Conservation (phyloP, 1,140 invertebrate species). For the Papilio aristodemus region DNA sequence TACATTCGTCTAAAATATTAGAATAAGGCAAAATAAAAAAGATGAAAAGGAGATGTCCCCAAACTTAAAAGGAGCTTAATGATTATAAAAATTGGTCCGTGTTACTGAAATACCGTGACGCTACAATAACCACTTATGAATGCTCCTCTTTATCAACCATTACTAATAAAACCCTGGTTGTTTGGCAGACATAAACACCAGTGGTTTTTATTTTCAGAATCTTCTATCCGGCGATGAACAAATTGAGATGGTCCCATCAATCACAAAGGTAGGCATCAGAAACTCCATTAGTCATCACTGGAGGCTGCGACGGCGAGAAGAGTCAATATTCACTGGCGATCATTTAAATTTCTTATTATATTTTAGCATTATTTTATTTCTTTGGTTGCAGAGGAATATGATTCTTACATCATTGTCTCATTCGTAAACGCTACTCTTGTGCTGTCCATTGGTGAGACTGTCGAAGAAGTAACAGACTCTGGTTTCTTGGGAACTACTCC, state of each 20-base stretch:
- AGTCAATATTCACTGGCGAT: constrained; percentile 36
- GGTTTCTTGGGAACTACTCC: constrained; percentile 99
- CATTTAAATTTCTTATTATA: constrained; percentile 36
- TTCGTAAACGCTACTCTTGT: constrained; percentile 99
- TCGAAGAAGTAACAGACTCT: constrained; percentile 99
- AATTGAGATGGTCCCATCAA: constrained; percentile 61
- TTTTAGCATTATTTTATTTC: constrained; percentile 71
- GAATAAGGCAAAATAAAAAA: no score
- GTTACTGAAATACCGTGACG: constrained; percentile 78
- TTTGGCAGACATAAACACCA: constrained; percentile 81
- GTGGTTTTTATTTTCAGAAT: constrained; percentile 82
- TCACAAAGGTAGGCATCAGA: constrained; percentile 73
- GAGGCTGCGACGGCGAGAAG: constrained; percentile 54
- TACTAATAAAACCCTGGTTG: constrained; percentile 82
- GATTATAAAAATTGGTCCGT: constrained; percentile 77
- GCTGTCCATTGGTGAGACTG: constrained; percentile 99
- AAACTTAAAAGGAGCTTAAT: constrained; percentile 58
- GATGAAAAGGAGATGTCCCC: constrained; percentile 9
- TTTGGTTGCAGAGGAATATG: constrained; percentile 95
- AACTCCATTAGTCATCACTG: constrained; percentile 49
- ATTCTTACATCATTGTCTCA: constrained; percentile 99
- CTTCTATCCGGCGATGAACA: constrained; percentile 69
- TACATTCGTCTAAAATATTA: no score
- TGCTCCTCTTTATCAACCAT: constrained; percentile 75
- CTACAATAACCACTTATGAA: constrained; percentile 75